A percentile compares a stretch with the other conserved stretches of the same genome.
Evolutionary conservation across 2,888 invertebrate genomes (phyloP).

Genomic region (Bombylius discolor): DNA sequence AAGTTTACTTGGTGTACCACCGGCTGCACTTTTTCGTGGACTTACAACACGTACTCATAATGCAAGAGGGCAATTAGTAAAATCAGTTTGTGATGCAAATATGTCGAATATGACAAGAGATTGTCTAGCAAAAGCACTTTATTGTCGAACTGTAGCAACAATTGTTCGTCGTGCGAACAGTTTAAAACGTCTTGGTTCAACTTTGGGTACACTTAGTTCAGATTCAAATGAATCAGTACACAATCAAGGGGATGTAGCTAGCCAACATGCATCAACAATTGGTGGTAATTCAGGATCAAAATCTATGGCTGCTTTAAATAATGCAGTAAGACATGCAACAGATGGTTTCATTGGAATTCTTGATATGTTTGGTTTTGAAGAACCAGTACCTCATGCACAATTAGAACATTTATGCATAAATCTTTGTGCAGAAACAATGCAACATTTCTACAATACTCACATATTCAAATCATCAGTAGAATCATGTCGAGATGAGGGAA

Average conservation of each 20-base stretch:
- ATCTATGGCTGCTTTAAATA: slow-evolving; percentile 83
- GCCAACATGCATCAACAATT: slow-evolving; percentile 73
- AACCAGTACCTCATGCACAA: slow-evolving; percentile 69
- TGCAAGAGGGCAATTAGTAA: slow-evolving; percentile 63
- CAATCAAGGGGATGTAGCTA: slow-evolving; percentile 70
- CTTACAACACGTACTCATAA: slow-evolving; percentile 71
- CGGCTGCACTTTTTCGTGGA: slow-evolving; percentile 47
- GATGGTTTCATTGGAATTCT: slow-evolving; percentile 92
- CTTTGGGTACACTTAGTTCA: slow-evolving; percentile 73
- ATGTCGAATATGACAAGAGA: slow-evolving; percentile 82
- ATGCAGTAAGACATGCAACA: slow-evolving; percentile 83
- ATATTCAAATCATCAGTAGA: slow-evolving; percentile 90
- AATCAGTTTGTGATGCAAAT: slow-evolving; percentile 70
- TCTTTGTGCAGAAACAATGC: slow-evolving; percentile 92
- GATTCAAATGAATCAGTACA: slow-evolving; percentile 88
- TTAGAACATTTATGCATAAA: slow-evolving; percentile 91
- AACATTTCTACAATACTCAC: slow-evolving; percentile 94
- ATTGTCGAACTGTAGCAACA: slow-evolving; percentile 87
- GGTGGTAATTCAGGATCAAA: slow-evolving; percentile 71
- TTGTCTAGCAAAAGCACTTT: slow-evolving; percentile 80
- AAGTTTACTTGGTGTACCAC: slow-evolving; percentile 53
- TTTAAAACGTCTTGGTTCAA: slow-evolving; percentile 67
- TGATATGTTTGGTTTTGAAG: slow-evolving; percentile 95
- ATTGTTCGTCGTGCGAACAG: slow-evolving; percentile 88
- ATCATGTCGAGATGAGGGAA: slow-evolving; percentile 87